These are phyloP conservation scores for Pachyuromys duprasi DNA, from an alignment of 2,797 vertebrate species.

Conservation along the genomic window DNA sequence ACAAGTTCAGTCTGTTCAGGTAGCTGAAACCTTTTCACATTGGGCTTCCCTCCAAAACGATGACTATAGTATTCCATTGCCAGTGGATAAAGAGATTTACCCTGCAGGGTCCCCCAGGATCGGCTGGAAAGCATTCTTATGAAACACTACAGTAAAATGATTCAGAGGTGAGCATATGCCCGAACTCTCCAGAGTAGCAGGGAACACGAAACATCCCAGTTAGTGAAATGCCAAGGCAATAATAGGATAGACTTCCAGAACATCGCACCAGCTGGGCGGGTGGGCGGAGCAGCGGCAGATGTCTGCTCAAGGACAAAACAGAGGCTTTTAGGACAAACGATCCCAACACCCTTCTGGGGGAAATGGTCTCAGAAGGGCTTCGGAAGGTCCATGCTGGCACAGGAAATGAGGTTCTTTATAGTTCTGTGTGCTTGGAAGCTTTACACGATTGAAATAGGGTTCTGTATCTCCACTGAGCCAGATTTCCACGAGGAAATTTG, in stretches of 20 bases:
- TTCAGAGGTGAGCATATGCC: conserved; percentile 54
- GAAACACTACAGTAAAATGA: conserved; percentile 56
- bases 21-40: not conserved
- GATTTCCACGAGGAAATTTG: conserved; percentile 38
- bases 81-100: conserved; percentile 22
- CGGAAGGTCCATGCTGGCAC: not conserved
- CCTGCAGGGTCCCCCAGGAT: not conserved
- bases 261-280: not conserved
- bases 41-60: conserved; percentile 13
- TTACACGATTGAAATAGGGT: conserved; percentile 23
- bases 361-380: not conserved
- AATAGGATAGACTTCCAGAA: conserved; percentile 35
- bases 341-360: not conserved
- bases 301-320: conserved; percentile 1
- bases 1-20: conserved; percentile 20
- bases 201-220: not conserved
- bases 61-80: conserved; percentile 14
- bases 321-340: conserved; percentile 41
- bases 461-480: not conserved
- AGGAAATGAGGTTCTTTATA: not conserved
- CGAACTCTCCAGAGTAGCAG: conserved; percentile 50
- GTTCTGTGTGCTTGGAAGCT: not conserved
- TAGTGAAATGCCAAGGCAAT: conserved; percentile 65
- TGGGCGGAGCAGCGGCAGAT: conserved; percentile 22
- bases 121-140: conserved; percentile 30